Conservation (phyloP, 2,888 invertebrate species). For the Alitta virens region DNA sequence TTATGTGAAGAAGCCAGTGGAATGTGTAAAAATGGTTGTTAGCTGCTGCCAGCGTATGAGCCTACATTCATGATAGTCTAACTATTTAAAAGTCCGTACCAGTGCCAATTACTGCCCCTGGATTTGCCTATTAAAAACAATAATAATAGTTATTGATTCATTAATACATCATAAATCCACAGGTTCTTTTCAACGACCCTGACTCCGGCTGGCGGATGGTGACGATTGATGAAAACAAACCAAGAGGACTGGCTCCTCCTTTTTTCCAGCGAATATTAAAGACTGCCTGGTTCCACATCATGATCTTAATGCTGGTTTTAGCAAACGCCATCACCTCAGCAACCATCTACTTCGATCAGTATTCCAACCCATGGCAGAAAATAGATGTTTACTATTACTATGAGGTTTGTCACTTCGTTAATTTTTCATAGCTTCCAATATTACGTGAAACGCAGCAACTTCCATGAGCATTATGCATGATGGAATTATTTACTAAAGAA, state of each 20-base stretch:
- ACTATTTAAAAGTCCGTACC: too few relatives aligned
- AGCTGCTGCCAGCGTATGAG: too few relatives aligned
- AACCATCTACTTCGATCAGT: conserved; percentile 70
- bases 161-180: conserved; percentile 6
- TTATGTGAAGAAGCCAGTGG: too few relatives aligned
- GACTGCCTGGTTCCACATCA: conserved; percentile 86
- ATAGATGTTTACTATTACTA: conserved; percentile 76
- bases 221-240: conserved; percentile 94
- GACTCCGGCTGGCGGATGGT: conserved; percentile 93
- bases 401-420: conserved; percentile 73
- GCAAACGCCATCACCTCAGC: conserved; percentile 95
- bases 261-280: conserved; percentile 42
- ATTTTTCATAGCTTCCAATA: too few relatives aligned
- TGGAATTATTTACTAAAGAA: too few relatives aligned
- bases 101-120: too few relatives aligned
- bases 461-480: too few relatives aligned
- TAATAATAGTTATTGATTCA: too few relatives aligned
- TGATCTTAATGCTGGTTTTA: conserved; percentile 91
- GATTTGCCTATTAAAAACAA: too few relatives aligned
- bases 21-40: too few relatives aligned
- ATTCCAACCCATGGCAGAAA: conserved; percentile 68
- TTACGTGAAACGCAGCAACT: too few relatives aligned
- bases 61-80: too few relatives aligned
- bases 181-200: conserved; percentile 82
- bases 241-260: conserved; percentile 63